Conservation (phyloP, 2,113 vertebrate genomes). For the Oryctolagus cuniculus region DNA sequence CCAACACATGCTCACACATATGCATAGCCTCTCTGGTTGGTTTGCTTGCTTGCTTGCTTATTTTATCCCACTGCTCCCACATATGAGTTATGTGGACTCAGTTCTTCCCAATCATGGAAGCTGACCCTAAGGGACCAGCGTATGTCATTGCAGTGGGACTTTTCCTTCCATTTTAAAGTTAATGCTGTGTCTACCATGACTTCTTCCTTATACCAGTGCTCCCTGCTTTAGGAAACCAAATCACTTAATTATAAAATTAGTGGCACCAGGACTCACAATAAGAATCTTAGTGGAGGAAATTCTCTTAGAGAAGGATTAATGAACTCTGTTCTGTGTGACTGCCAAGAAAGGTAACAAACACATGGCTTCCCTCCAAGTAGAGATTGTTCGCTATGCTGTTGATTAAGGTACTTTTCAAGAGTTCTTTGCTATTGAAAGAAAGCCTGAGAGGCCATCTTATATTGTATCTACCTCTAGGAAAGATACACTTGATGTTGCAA, state of each 20-base stretch:
- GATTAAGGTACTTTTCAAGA: not conserved
- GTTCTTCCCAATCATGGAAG: not conserved
- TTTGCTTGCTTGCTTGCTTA: too few species aligned
- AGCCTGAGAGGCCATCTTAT: not conserved
- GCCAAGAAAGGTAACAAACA: not conserved
- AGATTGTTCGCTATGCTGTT: not conserved
- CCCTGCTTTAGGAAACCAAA: slow-evolving; percentile 8
- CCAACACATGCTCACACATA: not conserved
- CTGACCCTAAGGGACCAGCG: not conserved
- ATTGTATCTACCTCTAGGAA: not conserved
- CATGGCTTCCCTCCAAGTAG: not conserved
- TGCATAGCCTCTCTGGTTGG: too few species aligned
- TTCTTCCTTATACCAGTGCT: not conserved
- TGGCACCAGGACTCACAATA: not conserved
- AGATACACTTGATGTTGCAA: not conserved
- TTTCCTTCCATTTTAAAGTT: not conserved
- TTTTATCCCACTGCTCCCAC: not conserved
- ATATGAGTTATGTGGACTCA: not conserved
- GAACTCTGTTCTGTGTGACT: not conserved
- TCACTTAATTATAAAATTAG: not conserved
- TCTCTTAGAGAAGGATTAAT: not conserved
- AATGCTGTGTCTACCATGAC: not conserved
- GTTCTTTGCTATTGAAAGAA: not conserved
- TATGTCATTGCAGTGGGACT: not conserved
- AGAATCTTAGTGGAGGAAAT: slow-evolving; percentile 3